Evolutionary conservation across 2,888 invertebrate genomes (phyloP).

Genomic region (Plagodis pulveraria): DNA sequence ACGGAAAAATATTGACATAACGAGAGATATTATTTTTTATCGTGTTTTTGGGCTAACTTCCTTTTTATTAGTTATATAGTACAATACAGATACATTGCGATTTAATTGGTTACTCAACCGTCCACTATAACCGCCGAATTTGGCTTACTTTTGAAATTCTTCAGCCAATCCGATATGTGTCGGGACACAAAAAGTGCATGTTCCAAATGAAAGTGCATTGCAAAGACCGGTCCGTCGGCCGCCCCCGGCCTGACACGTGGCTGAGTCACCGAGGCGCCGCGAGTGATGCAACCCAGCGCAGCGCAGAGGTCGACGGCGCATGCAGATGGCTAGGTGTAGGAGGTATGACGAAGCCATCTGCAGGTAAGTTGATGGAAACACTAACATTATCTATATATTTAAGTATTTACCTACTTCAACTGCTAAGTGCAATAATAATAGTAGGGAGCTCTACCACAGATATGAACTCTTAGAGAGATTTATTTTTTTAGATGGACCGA

Average conservation of each 20-base stretch:
- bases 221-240: constrained; percentile 14
- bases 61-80: no score
- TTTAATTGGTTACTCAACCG: no score
- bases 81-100: no score
- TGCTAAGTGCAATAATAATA: no score
- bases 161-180: not conserved
- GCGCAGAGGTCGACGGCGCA: constrained; percentile 34
- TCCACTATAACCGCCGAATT: no score
- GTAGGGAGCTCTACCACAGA: no score
- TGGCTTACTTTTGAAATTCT: no score
- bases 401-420: not conserved
- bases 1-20: no score
- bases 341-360: constrained; percentile 27
- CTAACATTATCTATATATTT: constrained; percentile 1
- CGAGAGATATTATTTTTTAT: no score
- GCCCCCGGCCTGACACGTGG: not conserved
- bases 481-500: no score
- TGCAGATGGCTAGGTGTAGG: constrained; percentile 34
- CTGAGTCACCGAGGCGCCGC: constrained; percentile 33
- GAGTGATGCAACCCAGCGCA: constrained; percentile 38
- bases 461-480: no score
- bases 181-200: constrained; percentile 14
- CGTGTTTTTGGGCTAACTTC: no score
- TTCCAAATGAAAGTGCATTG: constrained; percentile 14
- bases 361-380: constrained; percentile 4